phyloP scores from a whole-genome alignment of 2,797 vertebrate genomes.

The Sebastolobus altivelis region DNA sequence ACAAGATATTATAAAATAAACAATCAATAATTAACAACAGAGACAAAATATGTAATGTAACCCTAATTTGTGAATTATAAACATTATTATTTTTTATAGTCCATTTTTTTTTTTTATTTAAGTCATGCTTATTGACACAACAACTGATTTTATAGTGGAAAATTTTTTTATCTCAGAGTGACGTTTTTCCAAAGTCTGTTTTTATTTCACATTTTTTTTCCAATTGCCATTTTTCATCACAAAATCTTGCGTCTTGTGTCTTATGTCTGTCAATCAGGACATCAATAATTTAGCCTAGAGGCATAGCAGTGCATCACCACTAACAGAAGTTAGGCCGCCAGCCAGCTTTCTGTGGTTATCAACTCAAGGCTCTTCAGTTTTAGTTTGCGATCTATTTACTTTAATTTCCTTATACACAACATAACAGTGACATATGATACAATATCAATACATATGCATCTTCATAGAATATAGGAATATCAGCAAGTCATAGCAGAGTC shows the following conservation, averaged over 20 bases:
- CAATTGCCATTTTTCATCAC: not conserved
- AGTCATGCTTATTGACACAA: not conserved
- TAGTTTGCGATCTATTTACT: too few species aligned
- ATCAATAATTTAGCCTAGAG: not conserved
- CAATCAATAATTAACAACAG: not conserved
- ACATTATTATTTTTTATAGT: too few species aligned
- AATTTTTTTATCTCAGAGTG: fast-evolving
- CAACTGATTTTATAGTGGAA: not conserved
- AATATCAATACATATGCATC: too few species aligned
- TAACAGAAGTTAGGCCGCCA: not conserved
- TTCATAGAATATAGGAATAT: too few species aligned
- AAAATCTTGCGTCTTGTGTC: not conserved
- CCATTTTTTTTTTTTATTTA: not conserved
- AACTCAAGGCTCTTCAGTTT: not conserved
- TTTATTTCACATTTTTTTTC: not conserved
- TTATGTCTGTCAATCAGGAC: not conserved
- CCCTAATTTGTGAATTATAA: not conserved
- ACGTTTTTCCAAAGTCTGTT: fast-evolving
- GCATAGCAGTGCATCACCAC: not conserved
- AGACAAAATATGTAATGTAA: not conserved
- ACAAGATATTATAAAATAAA: not conserved
- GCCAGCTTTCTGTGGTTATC: not conserved
- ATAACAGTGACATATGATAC: too few species aligned
- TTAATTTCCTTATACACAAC: too few species aligned
- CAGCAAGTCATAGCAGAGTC: too few species aligned